phyloP scores from a whole-genome alignment of 2,113 vertebrate species.

The Oophaga pumilio region DNA sequence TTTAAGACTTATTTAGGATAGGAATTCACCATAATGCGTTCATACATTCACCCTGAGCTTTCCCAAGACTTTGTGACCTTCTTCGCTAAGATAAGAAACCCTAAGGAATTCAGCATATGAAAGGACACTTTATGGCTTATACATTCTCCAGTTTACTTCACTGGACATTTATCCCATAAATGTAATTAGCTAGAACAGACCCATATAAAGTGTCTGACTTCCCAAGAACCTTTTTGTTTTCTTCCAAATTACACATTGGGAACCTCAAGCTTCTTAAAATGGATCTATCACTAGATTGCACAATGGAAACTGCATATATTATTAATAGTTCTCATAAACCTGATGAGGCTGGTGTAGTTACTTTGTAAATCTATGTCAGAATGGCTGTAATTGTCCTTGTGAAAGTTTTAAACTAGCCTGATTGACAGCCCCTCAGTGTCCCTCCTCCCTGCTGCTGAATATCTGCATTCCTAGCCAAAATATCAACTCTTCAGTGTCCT shows the following conservation, averaged over 20 bases:
- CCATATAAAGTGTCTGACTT: neutral
- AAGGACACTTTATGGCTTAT: neutral
- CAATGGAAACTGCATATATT: no score
- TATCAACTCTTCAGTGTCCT: no score
- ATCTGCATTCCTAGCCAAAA: no score
- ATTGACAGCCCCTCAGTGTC: no score
- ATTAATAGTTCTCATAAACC: no score
- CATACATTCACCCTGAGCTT: neutral
- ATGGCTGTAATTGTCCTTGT: no score
- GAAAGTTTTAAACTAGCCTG: no score
- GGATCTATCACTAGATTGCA: no score
- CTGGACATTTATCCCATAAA: neutral
- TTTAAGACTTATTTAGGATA: neutral
- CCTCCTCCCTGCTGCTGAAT: no score
- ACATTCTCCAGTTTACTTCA: neutral
- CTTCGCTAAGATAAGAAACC: neutral
- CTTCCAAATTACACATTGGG: neutral
- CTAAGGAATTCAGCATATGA: neutral
- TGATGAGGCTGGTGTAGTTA: no score
- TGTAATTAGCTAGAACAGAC: neutral
- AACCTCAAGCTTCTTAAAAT: neutral
- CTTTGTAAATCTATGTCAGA: no score
- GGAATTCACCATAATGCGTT: neutral
- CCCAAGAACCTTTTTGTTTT: no score
- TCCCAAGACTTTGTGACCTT: neutral